phyloP scores from a whole-genome alignment of 2,797 vertebrate species.

The Lemur catta region DNA sequence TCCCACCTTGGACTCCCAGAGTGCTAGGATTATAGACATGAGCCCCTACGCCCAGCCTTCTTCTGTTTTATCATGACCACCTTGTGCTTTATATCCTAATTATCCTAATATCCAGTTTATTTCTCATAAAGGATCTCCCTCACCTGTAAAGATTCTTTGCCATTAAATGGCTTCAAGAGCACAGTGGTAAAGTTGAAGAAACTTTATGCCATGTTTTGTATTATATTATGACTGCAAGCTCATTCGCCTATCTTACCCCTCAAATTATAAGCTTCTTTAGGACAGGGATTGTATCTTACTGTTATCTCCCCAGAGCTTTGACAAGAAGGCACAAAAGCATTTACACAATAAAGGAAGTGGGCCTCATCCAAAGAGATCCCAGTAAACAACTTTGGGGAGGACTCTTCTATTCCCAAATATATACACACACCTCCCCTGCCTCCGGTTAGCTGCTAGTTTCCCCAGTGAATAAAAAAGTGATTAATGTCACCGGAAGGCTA shows the following conservation, averaged over 20 bases:
- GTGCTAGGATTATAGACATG: background rate
- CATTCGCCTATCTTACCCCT: background rate
- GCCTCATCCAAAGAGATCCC: background rate
- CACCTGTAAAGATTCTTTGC: background rate
- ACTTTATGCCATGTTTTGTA: background rate
- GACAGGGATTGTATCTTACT: background rate
- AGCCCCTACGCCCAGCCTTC: background rate
- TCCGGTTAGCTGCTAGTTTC: background rate
- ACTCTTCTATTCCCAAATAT: background rate
- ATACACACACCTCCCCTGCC: background rate
- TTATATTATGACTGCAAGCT: background rate
- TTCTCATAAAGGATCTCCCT: background rate
- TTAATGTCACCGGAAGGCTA: conserved; percentile 16
- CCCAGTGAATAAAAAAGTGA: background rate
- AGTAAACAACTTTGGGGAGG: background rate
- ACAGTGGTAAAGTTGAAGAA: background rate
- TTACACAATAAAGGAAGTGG: background rate
- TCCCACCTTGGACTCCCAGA: background rate
- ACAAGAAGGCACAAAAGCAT: background rate
- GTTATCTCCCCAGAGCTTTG: background rate
- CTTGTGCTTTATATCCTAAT: background rate
- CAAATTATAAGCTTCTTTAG: background rate
- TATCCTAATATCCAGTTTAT: background rate
- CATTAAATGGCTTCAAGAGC: background rate
- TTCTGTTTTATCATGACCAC: background rate